Base-by-base conservation (phyloP, 2,797 vertebrate species). In the Gadopsis marmoratus region DNA sequence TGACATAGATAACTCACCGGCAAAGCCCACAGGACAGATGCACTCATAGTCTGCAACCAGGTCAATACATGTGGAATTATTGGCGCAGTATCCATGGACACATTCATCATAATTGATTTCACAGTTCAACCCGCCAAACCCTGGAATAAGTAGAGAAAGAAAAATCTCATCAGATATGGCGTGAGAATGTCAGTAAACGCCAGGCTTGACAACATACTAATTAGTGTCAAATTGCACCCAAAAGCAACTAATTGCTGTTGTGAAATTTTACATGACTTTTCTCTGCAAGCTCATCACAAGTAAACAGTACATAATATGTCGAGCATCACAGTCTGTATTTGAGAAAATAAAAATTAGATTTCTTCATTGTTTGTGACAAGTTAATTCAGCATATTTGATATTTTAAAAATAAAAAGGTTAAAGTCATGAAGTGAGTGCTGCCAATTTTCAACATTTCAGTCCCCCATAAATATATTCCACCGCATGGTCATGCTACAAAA, bases 401-500 rank as follows among this genome's bases (percentile, higher is more conserved):
- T 89, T 86, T 79, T 70, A 71, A 88, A 61, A 72, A 87, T 66
- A 71, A 84, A 48, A 92, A 79, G 68, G 58, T 55, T 93, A 92
- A 88, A 87, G 66, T 81, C 75, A 86, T 81, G 73, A 94, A 90
- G 82, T 90, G 86, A 93, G 83, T 74, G 86, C 83, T 93, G 85
- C 83, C 83, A 89, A 85, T 93, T 94, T 93, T 90, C 94, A 94
- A 95, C 93, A 95, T 97, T 97, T 96, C 94, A 95, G 85, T 84
- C 88, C 91, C 84, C 90, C 91, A 92, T 95, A 96, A 97, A 96
- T 93, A 93, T 93, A 95, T 96, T 96, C 95, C 94, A 94, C 91
- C 70, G 92, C 94, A 93, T 94, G 94, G 95, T 97, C 97, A 97
- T 79, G 85, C 96, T 95, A 90, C 93, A 94, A 97, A 98, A 97